phyloP scores from a whole-genome alignment of 2,888 invertebrate species.

The Falcaria lacertinaria region DNA sequence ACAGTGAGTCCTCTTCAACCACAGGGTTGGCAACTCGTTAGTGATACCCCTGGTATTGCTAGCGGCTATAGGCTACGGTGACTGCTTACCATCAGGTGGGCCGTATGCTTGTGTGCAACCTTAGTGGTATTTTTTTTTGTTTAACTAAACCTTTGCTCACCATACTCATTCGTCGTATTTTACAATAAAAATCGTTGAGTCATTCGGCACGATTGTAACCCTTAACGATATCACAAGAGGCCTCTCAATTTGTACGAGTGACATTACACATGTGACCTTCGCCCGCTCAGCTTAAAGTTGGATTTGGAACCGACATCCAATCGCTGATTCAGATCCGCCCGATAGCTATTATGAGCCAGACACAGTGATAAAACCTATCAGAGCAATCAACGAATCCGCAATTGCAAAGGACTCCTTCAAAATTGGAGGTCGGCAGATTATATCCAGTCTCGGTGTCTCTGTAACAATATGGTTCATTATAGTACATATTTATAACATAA shows the following conservation, averaged over 20 bases:
- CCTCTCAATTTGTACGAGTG: not conserved
- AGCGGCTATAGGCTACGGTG: no score
- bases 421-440: not conserved
- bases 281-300: not conserved
- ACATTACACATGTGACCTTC: not conserved
- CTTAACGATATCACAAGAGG: not conserved
- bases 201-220: not conserved
- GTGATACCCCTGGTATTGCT: no score
- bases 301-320: not conserved
- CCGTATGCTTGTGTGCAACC: no score
- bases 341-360: not conserved
- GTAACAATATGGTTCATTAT: no score
- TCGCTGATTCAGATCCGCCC: not conserved
- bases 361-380: not conserved
- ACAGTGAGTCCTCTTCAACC: no score
- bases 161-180: no score
- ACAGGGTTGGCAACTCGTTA: no score
- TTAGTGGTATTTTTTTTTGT: no score
- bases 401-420: not conserved
- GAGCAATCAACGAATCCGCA: not conserved
- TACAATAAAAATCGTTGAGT: not conserved
- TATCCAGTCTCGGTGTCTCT: no score
- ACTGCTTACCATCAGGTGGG: no score
- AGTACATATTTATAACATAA: no score
- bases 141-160: no score